Evolutionary conservation across 1,140 invertebrate genomes (phyloP).

Genomic region (Magallana gigas): DNA sequence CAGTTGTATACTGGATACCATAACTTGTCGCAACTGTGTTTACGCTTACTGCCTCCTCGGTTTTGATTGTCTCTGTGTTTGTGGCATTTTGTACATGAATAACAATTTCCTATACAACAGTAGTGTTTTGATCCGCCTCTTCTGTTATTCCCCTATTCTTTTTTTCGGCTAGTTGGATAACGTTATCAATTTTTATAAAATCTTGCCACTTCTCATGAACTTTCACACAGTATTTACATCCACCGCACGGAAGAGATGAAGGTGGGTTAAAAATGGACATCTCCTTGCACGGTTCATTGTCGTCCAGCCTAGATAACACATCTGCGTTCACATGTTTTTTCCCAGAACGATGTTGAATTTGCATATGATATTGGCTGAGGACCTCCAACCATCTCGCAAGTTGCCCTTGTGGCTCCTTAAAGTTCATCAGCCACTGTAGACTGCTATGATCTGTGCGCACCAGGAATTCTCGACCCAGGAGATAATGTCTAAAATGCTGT

Average conservation of each 20-base stretch:
- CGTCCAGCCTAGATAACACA: conserved; percentile 45
- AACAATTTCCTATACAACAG: neutral
- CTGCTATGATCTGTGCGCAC: conserved; percentile 63
- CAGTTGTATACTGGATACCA: conserved; percentile 41
- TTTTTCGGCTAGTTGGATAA: neutral
- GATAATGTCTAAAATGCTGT: conserved; percentile 59
- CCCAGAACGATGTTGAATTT: conserved; percentile 64
- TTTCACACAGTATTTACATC: conserved; percentile 47
- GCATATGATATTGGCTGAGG: conserved; percentile 62
- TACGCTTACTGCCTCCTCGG: neutral
- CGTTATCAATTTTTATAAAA: conserved; percentile 31
- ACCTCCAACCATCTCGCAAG: conserved; percentile 66
- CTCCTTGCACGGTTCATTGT: conserved; percentile 6
- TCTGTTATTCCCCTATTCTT: neutral
- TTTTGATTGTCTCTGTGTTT: neutral
- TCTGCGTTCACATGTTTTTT: conserved; percentile 66
- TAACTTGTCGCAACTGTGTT: neutral
- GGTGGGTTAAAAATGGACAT: conserved; percentile 25
- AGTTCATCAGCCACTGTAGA: conserved; percentile 58
- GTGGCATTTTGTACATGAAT: neutral
- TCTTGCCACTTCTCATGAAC: conserved; percentile 43
- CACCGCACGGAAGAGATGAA: conserved; percentile 38
- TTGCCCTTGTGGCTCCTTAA: conserved; percentile 59
- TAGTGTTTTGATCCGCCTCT: neutral
- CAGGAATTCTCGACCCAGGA: conserved; percentile 56